Evolutionary conservation across 2,888 invertebrate species (phyloP).

Genomic region (Chesias legatella): DNA sequence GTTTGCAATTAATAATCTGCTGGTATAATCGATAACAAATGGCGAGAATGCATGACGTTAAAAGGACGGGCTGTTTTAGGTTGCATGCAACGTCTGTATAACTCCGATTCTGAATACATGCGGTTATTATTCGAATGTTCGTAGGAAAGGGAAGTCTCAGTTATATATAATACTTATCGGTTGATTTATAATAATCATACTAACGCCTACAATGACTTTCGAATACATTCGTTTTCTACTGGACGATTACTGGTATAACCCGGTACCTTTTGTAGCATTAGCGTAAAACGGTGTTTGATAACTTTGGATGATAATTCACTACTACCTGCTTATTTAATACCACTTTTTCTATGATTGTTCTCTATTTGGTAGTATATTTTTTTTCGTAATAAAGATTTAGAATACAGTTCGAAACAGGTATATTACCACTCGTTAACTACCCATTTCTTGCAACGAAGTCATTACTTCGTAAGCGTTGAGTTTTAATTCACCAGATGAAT

Average conservation of each 20-base stretch:
- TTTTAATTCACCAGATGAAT: no score
- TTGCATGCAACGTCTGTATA: conserved; percentile 22
- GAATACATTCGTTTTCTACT: conserved; percentile 45
- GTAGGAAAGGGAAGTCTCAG: conserved; percentile 29
- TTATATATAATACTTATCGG: conserved; percentile 33
- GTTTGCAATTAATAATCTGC: conserved; percentile 1
- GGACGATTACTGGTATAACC: conserved; percentile 45
- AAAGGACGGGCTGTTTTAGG: conserved; percentile 12
- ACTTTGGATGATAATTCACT: conserved; percentile 24
- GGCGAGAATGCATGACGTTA: conserved; percentile 21
- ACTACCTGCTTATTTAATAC: no score
- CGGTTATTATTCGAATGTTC: conserved; percentile 45
- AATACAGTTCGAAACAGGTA: no score
- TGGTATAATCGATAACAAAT: conserved; percentile 14
- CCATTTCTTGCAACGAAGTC: no score
- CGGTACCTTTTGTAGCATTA: conserved; percentile 67
- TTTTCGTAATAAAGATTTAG: no score
- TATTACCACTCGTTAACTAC: no score
- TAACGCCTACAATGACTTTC: conserved; percentile 40
- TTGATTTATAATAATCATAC: conserved; percentile 34
- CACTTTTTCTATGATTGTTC: conserved; percentile 1
- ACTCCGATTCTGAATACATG: conserved; percentile 40
- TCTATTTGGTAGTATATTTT: no score
- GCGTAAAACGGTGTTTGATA: conserved; percentile 52
- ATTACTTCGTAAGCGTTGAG: no score